A percentile compares a stretch with the other conserved stretches of the same genome.
Conservation (phyloP, 2,797 vertebrate species). For the Gouania willdenowi region DNA sequence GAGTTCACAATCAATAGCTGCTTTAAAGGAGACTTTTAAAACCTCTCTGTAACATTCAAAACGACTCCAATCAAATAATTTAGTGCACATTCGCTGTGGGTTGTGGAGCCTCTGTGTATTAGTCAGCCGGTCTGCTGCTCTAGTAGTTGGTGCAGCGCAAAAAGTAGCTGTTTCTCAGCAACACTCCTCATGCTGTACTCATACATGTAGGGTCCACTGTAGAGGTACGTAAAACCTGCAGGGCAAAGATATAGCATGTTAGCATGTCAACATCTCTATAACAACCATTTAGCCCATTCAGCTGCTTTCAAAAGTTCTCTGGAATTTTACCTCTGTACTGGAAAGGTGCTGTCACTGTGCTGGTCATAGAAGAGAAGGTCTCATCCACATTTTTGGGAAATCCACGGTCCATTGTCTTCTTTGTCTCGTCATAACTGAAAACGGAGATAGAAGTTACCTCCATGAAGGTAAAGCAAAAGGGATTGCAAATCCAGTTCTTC, state of each 20-base stretch:
- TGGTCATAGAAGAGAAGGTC: constrained; percentile 73
- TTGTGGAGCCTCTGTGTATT: not conserved
- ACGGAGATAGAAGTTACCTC: not conserved
- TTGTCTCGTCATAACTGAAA: constrained; percentile 79
- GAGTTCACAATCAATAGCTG: too few species aligned
- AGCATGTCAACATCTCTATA: too few species aligned
- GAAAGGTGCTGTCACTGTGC: constrained; percentile 76
- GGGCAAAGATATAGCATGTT: constrained; percentile 3
- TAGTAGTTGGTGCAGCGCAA: constrained; percentile 58
- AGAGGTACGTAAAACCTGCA: constrained; percentile 64
- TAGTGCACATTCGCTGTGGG: too few species aligned
- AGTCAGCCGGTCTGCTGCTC: not conserved
- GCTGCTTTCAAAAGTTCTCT: too few species aligned
- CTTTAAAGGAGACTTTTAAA: too few species aligned
- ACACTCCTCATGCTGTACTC: constrained; percentile 41
- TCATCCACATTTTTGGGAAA: constrained; percentile 55
- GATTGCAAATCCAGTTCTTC: too few species aligned
- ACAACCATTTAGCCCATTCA: not conserved
- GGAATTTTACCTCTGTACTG: constrained; percentile 76
- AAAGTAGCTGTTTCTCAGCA: constrained; percentile 57
- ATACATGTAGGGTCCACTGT: constrained; percentile 52
- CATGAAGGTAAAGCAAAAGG: not conserved
- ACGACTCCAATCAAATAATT: too few species aligned
- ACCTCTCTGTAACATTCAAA: too few species aligned
- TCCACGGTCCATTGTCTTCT: constrained; percentile 71